Conservation (phyloP, 2,888 invertebrate genomes). For the Brenthis ino region DNA sequence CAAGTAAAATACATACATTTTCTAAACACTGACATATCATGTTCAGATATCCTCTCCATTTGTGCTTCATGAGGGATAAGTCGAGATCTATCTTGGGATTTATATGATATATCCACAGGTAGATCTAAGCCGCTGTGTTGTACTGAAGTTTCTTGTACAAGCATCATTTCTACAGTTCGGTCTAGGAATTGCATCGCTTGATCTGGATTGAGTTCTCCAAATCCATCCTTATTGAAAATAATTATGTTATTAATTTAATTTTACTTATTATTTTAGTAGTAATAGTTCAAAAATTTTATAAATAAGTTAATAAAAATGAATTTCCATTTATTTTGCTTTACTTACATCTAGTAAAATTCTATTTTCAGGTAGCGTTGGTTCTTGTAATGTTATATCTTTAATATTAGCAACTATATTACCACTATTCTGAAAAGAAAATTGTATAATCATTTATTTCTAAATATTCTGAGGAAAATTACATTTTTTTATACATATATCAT, state of each 20-base stretch:
- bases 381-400: conserved; percentile 68
- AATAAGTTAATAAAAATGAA: not conserved
- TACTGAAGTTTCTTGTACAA: conserved; percentile 48
- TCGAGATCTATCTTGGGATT: conserved; percentile 53
- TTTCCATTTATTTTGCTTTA: conserved; percentile 10
- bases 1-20: conserved; percentile 53
- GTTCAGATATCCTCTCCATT: conserved; percentile 65
- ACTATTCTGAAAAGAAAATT: conserved; percentile 55
- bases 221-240: conserved; percentile 57
- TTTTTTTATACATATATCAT: too few relatives aligned
- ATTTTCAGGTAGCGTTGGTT: conserved; percentile 57
- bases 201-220: conserved; percentile 66
- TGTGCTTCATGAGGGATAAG: conserved; percentile 42
- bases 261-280: not conserved
- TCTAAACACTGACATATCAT: conserved; percentile 57
- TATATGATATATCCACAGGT: conserved; percentile 46
- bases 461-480: not conserved
- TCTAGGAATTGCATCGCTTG: conserved; percentile 54
- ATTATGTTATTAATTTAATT: not conserved
- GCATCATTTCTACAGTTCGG: conserved; percentile 64
- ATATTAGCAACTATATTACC: conserved; percentile 62
- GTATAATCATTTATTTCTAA: not conserved
- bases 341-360: conserved; percentile 62
- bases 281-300: not conserved
- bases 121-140: conserved; percentile 52